Evolutionary conservation across 2,113 vertebrate species (phyloP).

Genomic region (Hoplias malabaricus): DNA sequence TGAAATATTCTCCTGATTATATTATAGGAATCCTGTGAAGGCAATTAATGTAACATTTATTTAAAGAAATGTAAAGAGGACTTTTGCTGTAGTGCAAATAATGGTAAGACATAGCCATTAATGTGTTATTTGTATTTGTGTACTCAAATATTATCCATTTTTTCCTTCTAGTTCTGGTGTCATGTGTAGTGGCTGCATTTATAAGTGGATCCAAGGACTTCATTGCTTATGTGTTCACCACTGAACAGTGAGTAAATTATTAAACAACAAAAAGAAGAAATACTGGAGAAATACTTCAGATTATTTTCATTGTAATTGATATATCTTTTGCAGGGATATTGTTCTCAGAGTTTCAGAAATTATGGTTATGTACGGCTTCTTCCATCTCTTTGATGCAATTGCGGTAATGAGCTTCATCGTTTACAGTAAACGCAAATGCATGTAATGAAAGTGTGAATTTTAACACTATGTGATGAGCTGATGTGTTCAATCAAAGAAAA

Average conservation of each 20-base stretch:
- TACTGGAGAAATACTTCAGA: no score
- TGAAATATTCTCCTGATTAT: no score
- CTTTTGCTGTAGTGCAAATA: no score
- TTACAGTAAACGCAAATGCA: not conserved
- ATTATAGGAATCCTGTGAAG: no score
- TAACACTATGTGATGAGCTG: no score
- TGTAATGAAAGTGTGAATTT: no score
- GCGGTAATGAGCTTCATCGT: conserved; percentile 51
- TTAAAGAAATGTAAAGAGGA: no score
- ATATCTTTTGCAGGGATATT: conserved; percentile 59
- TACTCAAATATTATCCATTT: conserved; percentile 3
- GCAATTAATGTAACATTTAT: no score
- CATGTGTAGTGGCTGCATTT: conserved; percentile 65
- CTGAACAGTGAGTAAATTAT: conserved; percentile 81
- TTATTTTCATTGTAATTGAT: no score
- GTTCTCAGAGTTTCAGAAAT: conserved; percentile 59
- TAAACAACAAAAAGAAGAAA: no score
- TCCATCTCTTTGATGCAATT: conserved; percentile 61
- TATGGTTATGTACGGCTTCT: conserved; percentile 60
- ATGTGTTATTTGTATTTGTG: not conserved
- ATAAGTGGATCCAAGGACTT: conserved; percentile 70
- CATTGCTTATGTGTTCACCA: conserved; percentile 83
- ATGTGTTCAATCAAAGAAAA: no score
- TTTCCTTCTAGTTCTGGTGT: conserved; percentile 66
- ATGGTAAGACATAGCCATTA: no score